These are phyloP conservation scores for Tricholaema leucomelas DNA, from an alignment of 2,113 vertebrate species.

Conservation along the genomic window DNA sequence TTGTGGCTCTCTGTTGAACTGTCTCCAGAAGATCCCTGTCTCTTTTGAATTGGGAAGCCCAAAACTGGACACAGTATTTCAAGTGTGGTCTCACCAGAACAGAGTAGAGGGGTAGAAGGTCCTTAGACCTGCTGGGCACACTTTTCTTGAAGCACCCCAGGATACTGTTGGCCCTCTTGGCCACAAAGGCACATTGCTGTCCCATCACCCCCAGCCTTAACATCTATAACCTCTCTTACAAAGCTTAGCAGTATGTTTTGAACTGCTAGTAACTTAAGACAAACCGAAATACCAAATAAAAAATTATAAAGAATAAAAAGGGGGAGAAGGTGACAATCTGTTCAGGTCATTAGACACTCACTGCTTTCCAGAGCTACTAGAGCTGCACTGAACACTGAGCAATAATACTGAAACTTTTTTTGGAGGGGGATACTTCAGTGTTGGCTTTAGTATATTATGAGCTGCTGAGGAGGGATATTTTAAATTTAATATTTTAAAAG, in stretches of 20 bases:
- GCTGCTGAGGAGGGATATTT: neutral
- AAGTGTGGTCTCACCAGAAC: too few species aligned
- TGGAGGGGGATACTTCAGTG: neutral
- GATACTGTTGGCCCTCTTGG: too few species aligned
- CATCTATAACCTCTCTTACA: neutral
- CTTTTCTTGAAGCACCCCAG: too few species aligned
- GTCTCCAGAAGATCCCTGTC: too few species aligned
- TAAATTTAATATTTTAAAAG: neutral
- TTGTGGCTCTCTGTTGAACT: too few species aligned
- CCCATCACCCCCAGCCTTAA: too few species aligned
- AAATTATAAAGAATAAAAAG: neutral
- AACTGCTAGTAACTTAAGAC: neutral
- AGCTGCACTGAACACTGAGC: neutral
- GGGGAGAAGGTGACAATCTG: neutral
- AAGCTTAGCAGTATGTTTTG: neutral
- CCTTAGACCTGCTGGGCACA: too few species aligned
- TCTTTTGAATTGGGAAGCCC: too few species aligned
- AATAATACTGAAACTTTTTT: neutral
- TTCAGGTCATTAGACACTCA: neutral
- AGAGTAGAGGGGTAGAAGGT: too few species aligned
- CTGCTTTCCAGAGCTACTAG: neutral
- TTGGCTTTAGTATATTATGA: neutral
- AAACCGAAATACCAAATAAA: neutral
- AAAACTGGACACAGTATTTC: too few species aligned
- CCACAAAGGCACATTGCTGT: too few species aligned